A percentile compares a stretch with the other conserved stretches of the same genome.
phyloP scores from a whole-genome alignment of 2,113 vertebrate species.

The Cochlearius cochlearius region DNA sequence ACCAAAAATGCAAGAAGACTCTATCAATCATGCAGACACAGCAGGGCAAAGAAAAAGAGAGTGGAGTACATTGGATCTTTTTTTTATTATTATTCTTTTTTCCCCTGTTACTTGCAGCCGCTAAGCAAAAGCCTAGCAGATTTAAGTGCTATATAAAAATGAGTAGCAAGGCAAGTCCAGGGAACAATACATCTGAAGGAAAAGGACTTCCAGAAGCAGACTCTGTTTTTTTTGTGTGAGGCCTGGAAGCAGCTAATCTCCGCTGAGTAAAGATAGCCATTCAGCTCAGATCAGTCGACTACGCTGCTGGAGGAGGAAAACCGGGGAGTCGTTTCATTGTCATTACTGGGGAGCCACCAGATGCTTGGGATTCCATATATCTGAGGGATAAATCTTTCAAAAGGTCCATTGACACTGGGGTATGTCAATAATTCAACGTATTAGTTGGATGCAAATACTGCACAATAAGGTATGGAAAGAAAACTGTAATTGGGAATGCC shows the following conservation, averaged over 20 bases:
- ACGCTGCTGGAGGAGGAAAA: constrained; percentile 37
- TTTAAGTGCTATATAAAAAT: constrained; percentile 5
- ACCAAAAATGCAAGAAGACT: not conserved
- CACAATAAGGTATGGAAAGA: constrained; percentile 80
- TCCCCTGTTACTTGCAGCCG: not conserved
- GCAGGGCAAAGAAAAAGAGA: not conserved
- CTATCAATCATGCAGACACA: not conserved
- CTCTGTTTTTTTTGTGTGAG: not conserved
- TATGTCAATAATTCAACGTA: constrained; percentile 80
- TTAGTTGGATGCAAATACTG: constrained; percentile 79
- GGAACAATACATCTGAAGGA: constrained; percentile 32
- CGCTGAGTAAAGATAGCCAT: constrained; percentile 60
- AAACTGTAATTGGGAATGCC: constrained; percentile 79
- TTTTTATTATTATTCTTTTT: not conserved
- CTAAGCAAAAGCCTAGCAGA: not conserved
- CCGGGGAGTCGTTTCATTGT: constrained; percentile 60
- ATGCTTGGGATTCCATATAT: constrained; percentile 80
- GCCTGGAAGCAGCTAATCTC: constrained; percentile 57
- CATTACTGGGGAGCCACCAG: constrained; percentile 56
- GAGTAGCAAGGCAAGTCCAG: not conserved
- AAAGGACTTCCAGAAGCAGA: constrained; percentile 40
- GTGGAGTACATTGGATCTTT: not conserved
- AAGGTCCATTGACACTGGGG: constrained; percentile 76
- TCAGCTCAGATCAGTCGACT: not conserved
- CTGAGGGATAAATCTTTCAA: constrained; percentile 71